Evolutionary conservation across 2,113 vertebrate genomes (phyloP).

Genomic region (Stigmatopora nigra): DNA sequence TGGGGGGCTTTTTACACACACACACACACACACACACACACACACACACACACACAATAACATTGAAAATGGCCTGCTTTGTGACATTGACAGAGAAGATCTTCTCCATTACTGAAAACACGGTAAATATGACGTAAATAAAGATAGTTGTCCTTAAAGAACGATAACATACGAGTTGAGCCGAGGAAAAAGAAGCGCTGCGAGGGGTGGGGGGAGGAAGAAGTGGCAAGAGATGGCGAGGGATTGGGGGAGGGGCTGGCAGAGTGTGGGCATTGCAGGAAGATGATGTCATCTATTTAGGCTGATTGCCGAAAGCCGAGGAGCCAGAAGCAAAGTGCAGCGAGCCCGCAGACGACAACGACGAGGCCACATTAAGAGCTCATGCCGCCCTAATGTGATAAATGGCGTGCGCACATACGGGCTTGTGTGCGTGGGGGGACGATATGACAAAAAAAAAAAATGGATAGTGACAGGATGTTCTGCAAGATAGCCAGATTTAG

Average conservation of each 20-base stretch:
- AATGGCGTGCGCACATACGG: neutral
- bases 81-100: neutral
- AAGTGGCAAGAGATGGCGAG: slow-evolving; percentile 39
- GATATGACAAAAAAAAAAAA: slow-evolving; percentile 43
- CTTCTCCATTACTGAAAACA: neutral
- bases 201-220: slow-evolving; percentile 37
- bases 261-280: slow-evolving; percentile 45
- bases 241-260: neutral
- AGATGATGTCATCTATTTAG: slow-evolving; percentile 68
- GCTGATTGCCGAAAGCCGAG: slow-evolving; percentile 57
- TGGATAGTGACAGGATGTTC: slow-evolving; percentile 47
- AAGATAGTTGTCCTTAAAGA: neutral
- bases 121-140: neutral
- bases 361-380: slow-evolving; percentile 49
- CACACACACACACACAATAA: neutral
- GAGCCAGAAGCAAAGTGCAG: slow-evolving; percentile 52
- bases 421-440: slow-evolving; percentile 12
- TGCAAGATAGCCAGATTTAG: slow-evolving; percentile 1
- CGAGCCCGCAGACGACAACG: slow-evolving; percentile 28
- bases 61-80: neutral
- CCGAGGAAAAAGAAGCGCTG: slow-evolving; percentile 34
- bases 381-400: slow-evolving; percentile 44
- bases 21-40: slow-evolving; percentile 3
- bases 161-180: slow-evolving; percentile 30
- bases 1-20: neutral